A percentile compares a stretch with the other conserved stretches of the same genome.
Conservation (phyloP, 1,140 invertebrate species). For the Drosophila busckii region DNA sequence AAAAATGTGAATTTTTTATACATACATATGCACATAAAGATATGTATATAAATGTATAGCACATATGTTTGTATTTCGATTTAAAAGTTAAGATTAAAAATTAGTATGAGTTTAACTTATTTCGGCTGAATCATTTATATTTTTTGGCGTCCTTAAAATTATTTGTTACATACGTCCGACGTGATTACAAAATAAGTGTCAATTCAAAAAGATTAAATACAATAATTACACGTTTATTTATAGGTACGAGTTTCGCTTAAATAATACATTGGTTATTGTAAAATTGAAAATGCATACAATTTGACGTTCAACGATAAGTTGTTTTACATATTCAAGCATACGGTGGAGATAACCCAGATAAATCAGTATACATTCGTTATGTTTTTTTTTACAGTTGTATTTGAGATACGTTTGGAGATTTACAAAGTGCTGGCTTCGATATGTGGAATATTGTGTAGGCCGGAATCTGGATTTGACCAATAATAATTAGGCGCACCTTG, state of each 20-base stretch:
- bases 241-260: slow-evolving; percentile 33
- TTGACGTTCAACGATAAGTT: slow-evolving; percentile 52
- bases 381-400: slow-evolving; percentile 17
- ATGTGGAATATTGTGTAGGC: slow-evolving; percentile 90
- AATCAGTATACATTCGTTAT: slow-evolving; percentile 64
- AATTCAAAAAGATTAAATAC: too few species aligned
- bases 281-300: slow-evolving; percentile 45
- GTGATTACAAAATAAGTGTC: too few species aligned
- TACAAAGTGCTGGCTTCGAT: slow-evolving; percentile 82
- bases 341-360: slow-evolving; percentile 49
- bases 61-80: too few species aligned
- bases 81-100: too few species aligned
- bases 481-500: slow-evolving; percentile 89
- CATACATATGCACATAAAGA: too few species aligned
- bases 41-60: too few species aligned
- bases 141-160: too few species aligned
- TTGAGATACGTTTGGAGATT: slow-evolving; percentile 27
- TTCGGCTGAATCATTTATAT: too few species aligned
- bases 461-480: slow-evolving; percentile 84
- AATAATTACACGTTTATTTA: too few species aligned
- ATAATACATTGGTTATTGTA: slow-evolving; percentile 43
- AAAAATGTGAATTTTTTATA: too few species aligned
- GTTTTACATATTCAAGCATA: slow-evolving; percentile 16
- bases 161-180: too few species aligned
- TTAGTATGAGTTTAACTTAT: too few species aligned